Conservation (phyloP, 2,113 vertebrate species). For the Aramus guarauna region DNA sequence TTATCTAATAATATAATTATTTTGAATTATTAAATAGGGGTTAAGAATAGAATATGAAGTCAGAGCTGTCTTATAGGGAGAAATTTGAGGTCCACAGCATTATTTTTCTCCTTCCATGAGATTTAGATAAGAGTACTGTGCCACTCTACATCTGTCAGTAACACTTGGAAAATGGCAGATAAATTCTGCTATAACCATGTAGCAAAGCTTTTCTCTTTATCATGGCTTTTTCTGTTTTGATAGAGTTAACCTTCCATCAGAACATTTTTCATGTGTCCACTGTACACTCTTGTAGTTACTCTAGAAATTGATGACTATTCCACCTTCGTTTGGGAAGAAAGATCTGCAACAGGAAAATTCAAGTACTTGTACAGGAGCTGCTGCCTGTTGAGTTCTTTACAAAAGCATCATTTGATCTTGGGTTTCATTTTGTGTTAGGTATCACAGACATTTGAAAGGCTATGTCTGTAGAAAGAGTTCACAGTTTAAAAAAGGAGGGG, state of each 20-base stretch:
- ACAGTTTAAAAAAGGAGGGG: not conserved
- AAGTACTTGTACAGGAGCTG: not conserved
- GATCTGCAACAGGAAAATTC: not conserved
- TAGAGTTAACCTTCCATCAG: not conserved
- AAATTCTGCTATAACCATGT: conserved; percentile 2
- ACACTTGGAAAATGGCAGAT: conserved; percentile 9
- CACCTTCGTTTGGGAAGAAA: not conserved
- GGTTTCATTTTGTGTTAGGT: not conserved
- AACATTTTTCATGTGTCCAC: not conserved
- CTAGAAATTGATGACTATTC: not conserved
- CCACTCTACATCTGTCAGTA: conserved; percentile 37
- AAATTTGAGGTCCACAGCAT: conserved; percentile 23
- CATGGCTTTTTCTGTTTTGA: conserved; percentile 16
- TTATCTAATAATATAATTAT: conserved; percentile 39
- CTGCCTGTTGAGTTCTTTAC: not conserved
- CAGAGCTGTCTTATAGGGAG: not conserved
- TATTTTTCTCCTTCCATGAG: not conserved
- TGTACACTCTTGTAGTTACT: not conserved
- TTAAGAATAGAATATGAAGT: conserved; percentile 29
- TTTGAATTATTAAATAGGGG: conserved; percentile 3
- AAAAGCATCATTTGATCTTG: not conserved
- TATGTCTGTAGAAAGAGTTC: not conserved
- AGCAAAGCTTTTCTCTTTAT: not conserved
- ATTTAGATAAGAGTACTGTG: not conserved
- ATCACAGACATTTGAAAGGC: not conserved